Conservation (phyloP, 2,797 vertebrate species). For the Dallia pectoralis region DNA sequence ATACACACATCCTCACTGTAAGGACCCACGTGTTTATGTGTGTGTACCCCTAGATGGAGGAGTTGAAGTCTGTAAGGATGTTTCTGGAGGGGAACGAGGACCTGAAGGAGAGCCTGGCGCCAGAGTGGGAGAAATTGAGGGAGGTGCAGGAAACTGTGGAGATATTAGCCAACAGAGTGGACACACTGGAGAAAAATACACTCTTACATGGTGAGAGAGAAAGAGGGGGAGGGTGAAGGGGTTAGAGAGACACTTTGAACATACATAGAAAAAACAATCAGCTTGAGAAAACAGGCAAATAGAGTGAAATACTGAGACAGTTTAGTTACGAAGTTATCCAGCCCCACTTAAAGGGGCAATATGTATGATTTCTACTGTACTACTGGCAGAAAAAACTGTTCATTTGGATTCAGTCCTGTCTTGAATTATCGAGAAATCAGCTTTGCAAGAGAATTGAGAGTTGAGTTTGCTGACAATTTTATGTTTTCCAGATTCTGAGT, state of each 20-base stretch:
- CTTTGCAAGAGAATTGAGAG: too few relatives aligned
- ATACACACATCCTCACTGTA: neutral
- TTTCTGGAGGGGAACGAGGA: constrained; percentile 58
- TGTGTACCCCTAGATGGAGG: constrained; percentile 28
- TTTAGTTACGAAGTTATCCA: neutral
- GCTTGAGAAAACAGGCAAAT: too few relatives aligned
- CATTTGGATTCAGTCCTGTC: too few relatives aligned
- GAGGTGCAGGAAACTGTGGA: constrained; percentile 42
- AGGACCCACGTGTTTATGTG: neutral
- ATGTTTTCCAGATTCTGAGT: constrained; percentile 17
- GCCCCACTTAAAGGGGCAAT: neutral
- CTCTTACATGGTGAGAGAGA: constrained; percentile 7
- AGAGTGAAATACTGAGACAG: neutral
- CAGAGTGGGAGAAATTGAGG: constrained; percentile 42
- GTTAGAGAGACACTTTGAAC: neutral
- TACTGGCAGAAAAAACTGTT: too few relatives aligned
- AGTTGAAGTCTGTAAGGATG: constrained; percentile 36
- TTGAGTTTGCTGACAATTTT: neutral
- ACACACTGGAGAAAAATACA: constrained; percentile 35
- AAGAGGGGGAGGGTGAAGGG: too few relatives aligned
- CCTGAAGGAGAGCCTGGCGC: constrained; percentile 45
- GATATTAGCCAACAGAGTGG: constrained; percentile 37
- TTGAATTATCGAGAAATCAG: too few relatives aligned
- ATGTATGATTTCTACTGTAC: too few relatives aligned
- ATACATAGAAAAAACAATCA: neutral